phyloP scores from a whole-genome alignment of 2,113 vertebrate species.

The Crocuta crocuta region DNA sequence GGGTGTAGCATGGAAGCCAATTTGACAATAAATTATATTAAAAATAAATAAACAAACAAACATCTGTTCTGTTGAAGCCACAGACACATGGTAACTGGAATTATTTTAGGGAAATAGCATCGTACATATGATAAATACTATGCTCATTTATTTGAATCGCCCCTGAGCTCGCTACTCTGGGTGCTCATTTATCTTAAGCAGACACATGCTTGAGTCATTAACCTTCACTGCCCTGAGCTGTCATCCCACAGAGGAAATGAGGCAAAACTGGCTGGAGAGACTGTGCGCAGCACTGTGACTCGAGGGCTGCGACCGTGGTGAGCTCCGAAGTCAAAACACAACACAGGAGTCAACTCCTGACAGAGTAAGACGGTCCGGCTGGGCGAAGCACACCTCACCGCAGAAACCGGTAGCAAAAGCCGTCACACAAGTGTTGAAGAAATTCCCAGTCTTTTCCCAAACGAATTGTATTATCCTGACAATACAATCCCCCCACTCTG shows the following conservation, averaged over 20 bases:
- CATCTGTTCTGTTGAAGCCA: not conserved
- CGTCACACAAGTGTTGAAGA: not conserved
- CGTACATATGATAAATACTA: not conserved
- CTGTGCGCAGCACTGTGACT: accelerated
- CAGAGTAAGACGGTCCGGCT: not conserved
- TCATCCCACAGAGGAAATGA: not conserved
- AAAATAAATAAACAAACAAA: too few species aligned
- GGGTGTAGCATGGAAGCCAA: too few species aligned
- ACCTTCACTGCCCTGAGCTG: not conserved
- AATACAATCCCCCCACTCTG: not conserved
- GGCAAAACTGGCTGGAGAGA: not conserved
- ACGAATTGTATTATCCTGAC: not conserved
- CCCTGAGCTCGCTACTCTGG: not conserved
- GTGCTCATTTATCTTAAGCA: not conserved
- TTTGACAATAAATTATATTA: too few species aligned
- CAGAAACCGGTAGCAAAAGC: not conserved
- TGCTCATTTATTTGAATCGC: not conserved
- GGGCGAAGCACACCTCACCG: accelerated
- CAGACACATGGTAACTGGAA: not conserved
- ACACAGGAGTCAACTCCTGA: not conserved
- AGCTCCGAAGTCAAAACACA: not conserved
- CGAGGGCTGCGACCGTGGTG: not conserved
- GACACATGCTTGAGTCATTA: not conserved
- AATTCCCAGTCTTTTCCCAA: not conserved
- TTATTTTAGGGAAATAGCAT: not conserved